These are phyloP conservation scores for Lordiphosa mommai DNA, from an alignment of 1,140 invertebrate genomes.

Conservation along the genomic window DNA sequence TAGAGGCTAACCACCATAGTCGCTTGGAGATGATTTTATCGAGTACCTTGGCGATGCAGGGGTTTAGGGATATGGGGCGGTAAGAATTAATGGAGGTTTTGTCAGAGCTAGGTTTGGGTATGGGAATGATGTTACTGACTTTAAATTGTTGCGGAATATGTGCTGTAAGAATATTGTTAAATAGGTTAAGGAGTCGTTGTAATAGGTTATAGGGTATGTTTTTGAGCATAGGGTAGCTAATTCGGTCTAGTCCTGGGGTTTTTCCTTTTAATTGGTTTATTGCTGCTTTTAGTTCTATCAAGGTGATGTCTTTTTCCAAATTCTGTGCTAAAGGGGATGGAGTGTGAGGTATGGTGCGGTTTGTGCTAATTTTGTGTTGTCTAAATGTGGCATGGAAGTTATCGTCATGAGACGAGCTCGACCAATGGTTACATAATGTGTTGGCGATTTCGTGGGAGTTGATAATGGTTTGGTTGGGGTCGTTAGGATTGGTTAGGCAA, in stretches of 20 bases:
- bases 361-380: conserved; percentile 5
- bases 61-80: not conserved
- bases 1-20: not conserved
- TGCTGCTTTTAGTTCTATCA: not conserved
- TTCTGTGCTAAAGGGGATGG: no score
- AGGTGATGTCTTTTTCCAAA: conserved; percentile 7
- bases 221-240: not conserved
- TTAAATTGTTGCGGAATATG: conserved; percentile 1
- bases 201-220: conserved; percentile 1
- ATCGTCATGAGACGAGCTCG: conserved; percentile 5
- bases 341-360: not conserved
- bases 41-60: not conserved
- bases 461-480: conserved; percentile 7
- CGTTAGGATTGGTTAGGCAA: conserved; percentile 2
- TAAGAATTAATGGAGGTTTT: conserved; percentile 5
- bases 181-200: no score
- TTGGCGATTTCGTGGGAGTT: conserved; percentile 7
- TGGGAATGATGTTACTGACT: conserved; percentile 1
- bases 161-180: not conserved
- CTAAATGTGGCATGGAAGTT: conserved; percentile 14
- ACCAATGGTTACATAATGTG: conserved; percentile 4
- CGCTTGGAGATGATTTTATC: no score
- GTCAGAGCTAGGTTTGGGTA: not conserved
- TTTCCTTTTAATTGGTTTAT: conserved; percentile 9
- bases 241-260: conserved; percentile 3